Conservation (phyloP, 1,140 invertebrate species). For the Platorchestia sp. region DNA sequence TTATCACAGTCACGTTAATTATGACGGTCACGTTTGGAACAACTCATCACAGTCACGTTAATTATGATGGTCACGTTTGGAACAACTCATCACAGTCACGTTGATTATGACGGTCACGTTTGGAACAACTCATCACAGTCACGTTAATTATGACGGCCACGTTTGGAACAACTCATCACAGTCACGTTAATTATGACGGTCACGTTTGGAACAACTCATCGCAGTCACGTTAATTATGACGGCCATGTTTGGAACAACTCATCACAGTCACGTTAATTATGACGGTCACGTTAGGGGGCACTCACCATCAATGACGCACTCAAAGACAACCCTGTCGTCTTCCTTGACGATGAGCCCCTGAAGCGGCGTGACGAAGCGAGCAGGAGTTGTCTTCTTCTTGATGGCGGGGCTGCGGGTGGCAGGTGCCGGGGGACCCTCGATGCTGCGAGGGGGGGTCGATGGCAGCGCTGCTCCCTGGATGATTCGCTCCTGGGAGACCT, state of each 20-base stretch:
- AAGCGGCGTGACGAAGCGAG: conserved; percentile 79
- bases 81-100: too few relatives aligned
- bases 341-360: conserved; percentile 84
- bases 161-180: not conserved
- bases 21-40: not conserved
- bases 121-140: too few relatives aligned
- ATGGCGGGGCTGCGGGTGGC: conserved; percentile 50
- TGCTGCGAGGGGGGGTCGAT: not conserved
- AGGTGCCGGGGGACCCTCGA: not conserved
- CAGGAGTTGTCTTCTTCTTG: conserved; percentile 75
- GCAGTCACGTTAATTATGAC: not conserved
- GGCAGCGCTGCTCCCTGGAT: not conserved
- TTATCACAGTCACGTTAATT: not conserved
- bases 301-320: conserved; percentile 81
- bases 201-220: too few relatives aligned
- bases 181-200: not conserved
- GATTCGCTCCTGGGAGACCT: conserved; percentile 54
- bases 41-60: not conserved
- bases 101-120: not conserved
- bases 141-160: too few relatives aligned
- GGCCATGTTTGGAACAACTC: not conserved
- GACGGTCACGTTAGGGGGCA: too few relatives aligned
- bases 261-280: not conserved
- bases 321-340: conserved; percentile 79
- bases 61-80: not conserved